Evolutionary conservation across 2,888 invertebrate species (phyloP), one percentile per base, ranked within the genome.

Genomic region (Ernsta delagoae): DNA sequence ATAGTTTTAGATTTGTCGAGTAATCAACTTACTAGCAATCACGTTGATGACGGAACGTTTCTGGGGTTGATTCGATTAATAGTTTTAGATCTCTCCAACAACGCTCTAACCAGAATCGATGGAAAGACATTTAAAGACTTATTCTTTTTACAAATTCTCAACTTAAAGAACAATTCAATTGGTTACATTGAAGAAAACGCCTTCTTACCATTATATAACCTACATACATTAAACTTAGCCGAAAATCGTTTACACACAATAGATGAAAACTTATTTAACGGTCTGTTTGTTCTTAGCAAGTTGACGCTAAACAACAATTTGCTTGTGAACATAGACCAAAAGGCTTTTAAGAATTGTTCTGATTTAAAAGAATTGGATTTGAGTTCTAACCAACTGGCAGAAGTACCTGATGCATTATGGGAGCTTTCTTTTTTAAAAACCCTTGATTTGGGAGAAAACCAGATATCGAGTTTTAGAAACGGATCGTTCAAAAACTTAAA

Each of bases 401-500:
- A 96, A 75, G 96, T 98, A 73, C 98, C 98, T 5, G 96, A 96
- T 82, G 97, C 97, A 2, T 90, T 98, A 70, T 96, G 96, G 87
- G 97, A 97, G 81, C 92, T 98, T 68, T 95, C 96, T 61, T 96
- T 97, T 85, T 91, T 99, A 74, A 97, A 97, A 88, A 97, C 97
- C 0, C 94, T 99, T 65, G 98, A 98, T 87, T 94, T 99, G 80
- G 98, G 98, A 62, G 98, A 98, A 89, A 99, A 99, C 92, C 96
- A 97, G 87, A 97, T 99, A 79, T 95, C 95, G 50, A 95, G 95
- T 65, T 96, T 99, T 75, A 95, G 94, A 81, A 97, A 98, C 81
- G 97, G 97, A 70, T 97, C 97, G 3, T 97, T 99, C 83, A 96
- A 95, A 83, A 97, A 97, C 84, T 93, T 99, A 65, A 96, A 96